phyloP scores from a whole-genome alignment of 1,140 invertebrate genomes.

The Campoletis sonorensis region DNA sequence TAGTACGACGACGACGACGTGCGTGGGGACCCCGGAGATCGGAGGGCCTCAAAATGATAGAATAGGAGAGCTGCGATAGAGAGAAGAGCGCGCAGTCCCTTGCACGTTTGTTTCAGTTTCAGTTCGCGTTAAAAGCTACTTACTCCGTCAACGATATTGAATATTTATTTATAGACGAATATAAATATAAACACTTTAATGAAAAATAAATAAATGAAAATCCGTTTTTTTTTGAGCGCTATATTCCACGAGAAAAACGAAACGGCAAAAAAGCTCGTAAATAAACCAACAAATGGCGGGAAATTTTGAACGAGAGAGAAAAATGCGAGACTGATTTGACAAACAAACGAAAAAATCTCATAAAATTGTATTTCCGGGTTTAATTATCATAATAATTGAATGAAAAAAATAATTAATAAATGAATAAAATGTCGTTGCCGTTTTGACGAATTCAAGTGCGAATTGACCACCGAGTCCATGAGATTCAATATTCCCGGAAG shows the following conservation, averaged over 20 bases:
- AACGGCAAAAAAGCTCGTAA: background rate
- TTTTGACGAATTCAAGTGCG: background rate
- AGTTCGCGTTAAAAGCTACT: conserved; percentile 72
- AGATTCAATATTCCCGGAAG: conserved; percentile 1
- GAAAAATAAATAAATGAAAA: too few species aligned
- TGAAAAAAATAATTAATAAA: too few species aligned
- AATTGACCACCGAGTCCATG: background rate
- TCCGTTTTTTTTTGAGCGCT: too few species aligned
- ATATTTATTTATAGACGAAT: too few species aligned
- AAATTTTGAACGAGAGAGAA: conserved; percentile 7
- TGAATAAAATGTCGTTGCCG: too few species aligned
- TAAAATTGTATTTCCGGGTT: too few species aligned
- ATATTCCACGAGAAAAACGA: too few species aligned
- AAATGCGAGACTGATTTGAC: conserved; percentile 30
- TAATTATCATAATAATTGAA: too few species aligned
- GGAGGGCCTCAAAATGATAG: conserved; percentile 74
- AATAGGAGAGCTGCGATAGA: conserved; percentile 71
- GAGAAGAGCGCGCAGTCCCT: conserved; percentile 68
- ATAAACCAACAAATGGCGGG: background rate
- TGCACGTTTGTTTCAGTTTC: conserved; percentile 71
- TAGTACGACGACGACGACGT: conserved; percentile 34
- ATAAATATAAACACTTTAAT: too few species aligned
- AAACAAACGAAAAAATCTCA: too few species aligned
- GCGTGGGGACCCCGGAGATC: conserved; percentile 37
- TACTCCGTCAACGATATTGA: conserved; percentile 60